These are phyloP conservation scores for Nestor notabilis DNA, from an alignment of 2,113 vertebrate genomes.

Conservation along the genomic window DNA sequence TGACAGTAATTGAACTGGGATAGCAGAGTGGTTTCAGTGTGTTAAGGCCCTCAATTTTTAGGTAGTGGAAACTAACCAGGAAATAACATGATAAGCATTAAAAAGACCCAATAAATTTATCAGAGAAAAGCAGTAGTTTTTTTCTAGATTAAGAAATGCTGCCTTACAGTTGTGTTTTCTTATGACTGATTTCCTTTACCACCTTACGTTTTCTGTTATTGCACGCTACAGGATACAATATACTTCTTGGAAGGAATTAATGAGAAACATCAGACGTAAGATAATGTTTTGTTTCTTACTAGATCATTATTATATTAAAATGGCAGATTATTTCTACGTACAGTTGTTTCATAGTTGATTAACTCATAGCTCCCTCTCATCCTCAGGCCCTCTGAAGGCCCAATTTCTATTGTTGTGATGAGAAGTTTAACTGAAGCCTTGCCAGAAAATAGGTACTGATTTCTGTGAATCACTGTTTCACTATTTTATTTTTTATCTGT, in stretches of 20 bases:
- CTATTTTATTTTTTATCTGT: neutral
- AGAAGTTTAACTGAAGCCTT: slow-evolving; percentile 94
- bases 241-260: slow-evolving; percentile 89
- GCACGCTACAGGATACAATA: slow-evolving; percentile 85
- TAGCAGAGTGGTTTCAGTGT: neutral
- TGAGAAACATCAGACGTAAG: slow-evolving; percentile 81
- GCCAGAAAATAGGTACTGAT: slow-evolving; percentile 91
- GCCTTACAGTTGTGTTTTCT: neutral
- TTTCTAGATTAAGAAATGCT: neutral
- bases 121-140: neutral
- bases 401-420: slow-evolving; percentile 80
- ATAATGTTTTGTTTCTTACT: slow-evolving; percentile 8
- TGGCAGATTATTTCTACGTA: neutral
- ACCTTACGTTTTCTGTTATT: neutral
- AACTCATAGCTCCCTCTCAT: neutral
- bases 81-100: neutral
- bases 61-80: neutral
- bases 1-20: neutral
- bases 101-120: neutral
- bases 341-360: neutral
- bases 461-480: neutral
- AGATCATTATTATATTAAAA: neutral
- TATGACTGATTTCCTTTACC: neutral
- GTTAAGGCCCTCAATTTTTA: neutral
- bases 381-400: slow-evolving; percentile 70